Evolutionary conservation across 2,888 invertebrate species (phyloP).

Genomic region (Phaonia tiefii): DNA sequence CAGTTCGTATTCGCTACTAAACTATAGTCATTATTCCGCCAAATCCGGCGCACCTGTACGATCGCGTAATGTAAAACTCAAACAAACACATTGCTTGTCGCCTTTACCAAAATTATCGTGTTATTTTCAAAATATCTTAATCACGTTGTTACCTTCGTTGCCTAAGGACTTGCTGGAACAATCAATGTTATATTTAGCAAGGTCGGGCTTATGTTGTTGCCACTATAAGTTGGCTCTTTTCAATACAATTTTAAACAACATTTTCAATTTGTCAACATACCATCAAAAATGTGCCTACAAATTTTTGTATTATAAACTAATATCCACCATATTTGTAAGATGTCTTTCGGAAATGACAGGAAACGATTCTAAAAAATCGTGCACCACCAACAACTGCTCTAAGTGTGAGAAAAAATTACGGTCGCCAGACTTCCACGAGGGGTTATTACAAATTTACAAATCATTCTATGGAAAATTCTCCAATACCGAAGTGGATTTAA

Average conservation of each 20-base stretch:
- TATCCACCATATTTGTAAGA: conserved; percentile 74
- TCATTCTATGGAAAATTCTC: conserved; percentile 63
- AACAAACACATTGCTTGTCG: conserved; percentile 73
- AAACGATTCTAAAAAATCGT: conserved; percentile 36
- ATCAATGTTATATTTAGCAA: conserved; percentile 74
- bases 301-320: conserved; percentile 75
- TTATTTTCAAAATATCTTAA: conserved; percentile 76
- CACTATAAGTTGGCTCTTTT: conserved; percentile 75
- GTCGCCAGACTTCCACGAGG: conserved; percentile 74
- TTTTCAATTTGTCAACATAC: conserved; percentile 68
- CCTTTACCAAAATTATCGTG: conserved; percentile 73
- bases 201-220: conserved; percentile 78
- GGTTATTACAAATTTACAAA: conserved; percentile 73
- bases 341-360: conserved; percentile 24
- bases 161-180: conserved; percentile 73
- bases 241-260: conserved; percentile 72
- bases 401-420: conserved; percentile 77
- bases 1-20: conserved; percentile 16
- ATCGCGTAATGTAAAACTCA: conserved; percentile 68
- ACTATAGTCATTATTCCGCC: conserved; percentile 34
- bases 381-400: conserved; percentile 67
- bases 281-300: conserved; percentile 76
- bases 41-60: conserved; percentile 64
- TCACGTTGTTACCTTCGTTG: conserved; percentile 73
- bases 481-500: conserved; percentile 44